Base-by-base conservation (phyloP, 1,140 invertebrate genomes). In the Chrysopa pallens region DNA sequence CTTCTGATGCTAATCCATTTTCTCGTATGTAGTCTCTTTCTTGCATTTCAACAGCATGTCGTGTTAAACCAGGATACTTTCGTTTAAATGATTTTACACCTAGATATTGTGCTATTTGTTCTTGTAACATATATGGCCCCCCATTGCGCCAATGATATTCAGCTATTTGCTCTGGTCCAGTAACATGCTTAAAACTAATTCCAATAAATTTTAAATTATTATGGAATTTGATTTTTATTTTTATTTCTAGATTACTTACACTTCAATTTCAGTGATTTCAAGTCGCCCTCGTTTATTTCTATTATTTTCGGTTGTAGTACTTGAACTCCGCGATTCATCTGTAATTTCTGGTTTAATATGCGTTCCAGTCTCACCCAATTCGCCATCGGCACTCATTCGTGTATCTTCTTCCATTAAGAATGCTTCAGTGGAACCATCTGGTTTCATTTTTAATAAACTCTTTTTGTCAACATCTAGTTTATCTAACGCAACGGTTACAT, bases 1-100 rank as follows among this genome's bases (percentile, higher is more conserved):
- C 78, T 63, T 95, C 91, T 15, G 84, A 83, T 1, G 93, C 90
- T 38, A 92, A 67, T 36, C 79, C 80, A 58, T 78, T 79, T 45
- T 86, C 80, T 49, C 80, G 74, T 1, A 95, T 71, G 67, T 80
- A 94, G 57, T 87, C 83, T 46, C 84, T 73, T 62, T 96, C 92
- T 51, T 89, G 82, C 63, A 86, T 84, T 40, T 90, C 85, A 14
- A 94, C 80, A 37, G 78, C 67, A 40, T 91, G 67, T 42, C 92
- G 68, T 36, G 79, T 77, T 9, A 95, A 44, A 61, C 92, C 87
- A 35, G 91, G 90, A 66, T 96, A 95, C 59, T 91, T 89, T 48
- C 91, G 70, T 61, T 94, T 94, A 58, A 97, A 96, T 29, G 89
- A 92, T 54, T 92, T 94, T 11, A 96, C 80, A 11, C 82, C 84